phyloP scores from a whole-genome alignment of 2,113 vertebrate species.

The Odocoileus hemionus region DNA sequence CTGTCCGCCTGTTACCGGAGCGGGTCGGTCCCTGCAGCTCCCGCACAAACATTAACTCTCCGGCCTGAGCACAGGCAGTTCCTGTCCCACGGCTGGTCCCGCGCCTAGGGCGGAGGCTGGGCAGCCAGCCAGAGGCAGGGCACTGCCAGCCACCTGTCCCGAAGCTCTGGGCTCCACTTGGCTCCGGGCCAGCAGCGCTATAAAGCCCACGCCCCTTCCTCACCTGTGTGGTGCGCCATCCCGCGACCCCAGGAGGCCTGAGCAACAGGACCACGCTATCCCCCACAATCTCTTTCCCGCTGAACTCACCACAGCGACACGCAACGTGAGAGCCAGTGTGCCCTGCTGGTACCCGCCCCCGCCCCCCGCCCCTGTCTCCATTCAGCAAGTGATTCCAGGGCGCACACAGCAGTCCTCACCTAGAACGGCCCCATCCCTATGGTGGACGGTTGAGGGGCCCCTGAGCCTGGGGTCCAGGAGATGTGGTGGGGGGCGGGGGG shows the following conservation, averaged over 20 bases:
- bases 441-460: neutral
- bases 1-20: neutral
- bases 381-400: neutral
- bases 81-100: slow-evolving; percentile 33
- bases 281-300: no score
- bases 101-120: slow-evolving; percentile 35
- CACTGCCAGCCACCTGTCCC: slow-evolving; percentile 44
- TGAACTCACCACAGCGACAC: neutral
- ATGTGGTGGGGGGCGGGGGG: fast-evolving
- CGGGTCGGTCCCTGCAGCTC: neutral
- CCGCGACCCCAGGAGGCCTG: neutral
- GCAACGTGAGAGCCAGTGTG: fast-evolving
- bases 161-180: neutral
- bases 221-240: neutral
- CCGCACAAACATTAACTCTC: neutral
- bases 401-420: neutral
- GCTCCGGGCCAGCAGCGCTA: neutral
- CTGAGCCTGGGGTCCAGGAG: neutral
- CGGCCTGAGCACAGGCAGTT: neutral
- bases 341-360: neutral
- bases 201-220: neutral
- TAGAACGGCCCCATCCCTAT: neutral
- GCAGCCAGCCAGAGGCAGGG: slow-evolving; percentile 15
- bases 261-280: neutral
- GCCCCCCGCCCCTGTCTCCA: no score